phyloP scores from a whole-genome alignment of 1,140 invertebrate genomes.

The Diuraphis noxia region DNA sequence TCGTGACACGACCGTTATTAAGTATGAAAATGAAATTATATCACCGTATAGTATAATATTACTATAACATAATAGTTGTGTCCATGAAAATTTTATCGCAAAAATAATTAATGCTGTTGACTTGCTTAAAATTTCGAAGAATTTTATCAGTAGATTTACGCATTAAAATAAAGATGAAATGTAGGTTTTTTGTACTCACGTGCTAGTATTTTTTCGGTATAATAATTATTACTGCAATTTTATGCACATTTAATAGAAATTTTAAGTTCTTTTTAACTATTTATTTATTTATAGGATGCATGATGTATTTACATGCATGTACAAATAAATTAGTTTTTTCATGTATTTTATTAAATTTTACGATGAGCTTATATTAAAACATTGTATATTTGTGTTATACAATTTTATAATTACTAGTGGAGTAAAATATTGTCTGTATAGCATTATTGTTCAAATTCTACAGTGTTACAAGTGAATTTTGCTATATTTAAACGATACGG shows the following conservation, averaged over 20 bases:
- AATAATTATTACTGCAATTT: neutral
- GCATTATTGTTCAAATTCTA: neutral
- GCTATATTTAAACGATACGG: neutral
- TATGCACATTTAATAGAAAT: neutral
- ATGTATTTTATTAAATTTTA: neutral
- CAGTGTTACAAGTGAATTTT: no score
- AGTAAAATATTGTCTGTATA: neutral
- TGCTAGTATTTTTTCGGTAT: neutral
- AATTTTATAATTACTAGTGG: no score
- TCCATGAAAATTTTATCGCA: neutral
- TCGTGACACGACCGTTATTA: neutral
- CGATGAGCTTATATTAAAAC: neutral
- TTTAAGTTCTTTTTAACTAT: neutral
- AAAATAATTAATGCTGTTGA: neutral
- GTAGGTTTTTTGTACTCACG: neutral
- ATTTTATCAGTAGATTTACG: neutral
- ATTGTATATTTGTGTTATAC: no score
- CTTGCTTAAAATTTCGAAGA: neutral
- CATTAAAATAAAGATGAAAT: neutral
- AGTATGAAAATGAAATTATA: neutral
- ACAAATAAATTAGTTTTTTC: neutral
- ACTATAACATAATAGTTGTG: neutral
- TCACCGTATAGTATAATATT: neutral
- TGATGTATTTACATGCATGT: neutral
- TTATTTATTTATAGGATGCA: neutral